phyloP scores from a whole-genome alignment of 2,797 vertebrate genomes.

The Euthynnus affinis region DNA sequence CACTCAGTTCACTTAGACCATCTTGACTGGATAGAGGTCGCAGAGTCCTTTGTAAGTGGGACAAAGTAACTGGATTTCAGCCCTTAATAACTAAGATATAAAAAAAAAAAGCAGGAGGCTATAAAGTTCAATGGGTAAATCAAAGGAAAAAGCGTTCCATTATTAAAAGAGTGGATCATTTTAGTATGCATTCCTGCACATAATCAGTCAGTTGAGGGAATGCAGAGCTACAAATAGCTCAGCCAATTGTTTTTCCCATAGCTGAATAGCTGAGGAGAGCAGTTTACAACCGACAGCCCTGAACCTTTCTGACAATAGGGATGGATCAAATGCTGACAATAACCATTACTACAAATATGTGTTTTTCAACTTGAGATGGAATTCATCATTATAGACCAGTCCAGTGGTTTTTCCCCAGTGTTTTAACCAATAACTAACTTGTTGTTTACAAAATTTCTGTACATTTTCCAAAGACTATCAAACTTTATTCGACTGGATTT shows the following conservation, averaged over 20 bases:
- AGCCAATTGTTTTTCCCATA: constrained; percentile 72
- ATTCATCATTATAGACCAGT: neutral
- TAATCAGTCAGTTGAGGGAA: constrained; percentile 69
- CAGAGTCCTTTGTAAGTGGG: constrained; percentile 24
- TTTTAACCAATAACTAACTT: neutral
- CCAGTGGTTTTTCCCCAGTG: neutral
- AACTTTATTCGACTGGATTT: neutral
- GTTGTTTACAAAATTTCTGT: neutral
- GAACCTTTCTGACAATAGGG: constrained; percentile 63
- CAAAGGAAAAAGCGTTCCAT: constrained; percentile 27
- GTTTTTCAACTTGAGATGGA: constrained; percentile 33
- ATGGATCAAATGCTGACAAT: constrained; percentile 56
- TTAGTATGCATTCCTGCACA: constrained; percentile 73
- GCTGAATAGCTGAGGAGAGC: constrained; percentile 77
- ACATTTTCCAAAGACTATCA: neutral
- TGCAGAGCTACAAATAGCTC: constrained; percentile 73
- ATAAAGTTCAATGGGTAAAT: constrained; percentile 38
- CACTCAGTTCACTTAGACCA: constrained; percentile 25
- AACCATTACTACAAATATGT: constrained; percentile 31
- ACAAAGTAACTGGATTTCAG: constrained; percentile 13
- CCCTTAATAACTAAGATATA: neutral
- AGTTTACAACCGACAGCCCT: constrained; percentile 65
- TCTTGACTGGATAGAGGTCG: constrained; percentile 28
- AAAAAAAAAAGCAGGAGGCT: constrained; percentile 14
- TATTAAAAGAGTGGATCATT: constrained; percentile 66